Base-by-base conservation (phyloP, 2,888 invertebrate species). In the Frankliniella fusca region DNA sequence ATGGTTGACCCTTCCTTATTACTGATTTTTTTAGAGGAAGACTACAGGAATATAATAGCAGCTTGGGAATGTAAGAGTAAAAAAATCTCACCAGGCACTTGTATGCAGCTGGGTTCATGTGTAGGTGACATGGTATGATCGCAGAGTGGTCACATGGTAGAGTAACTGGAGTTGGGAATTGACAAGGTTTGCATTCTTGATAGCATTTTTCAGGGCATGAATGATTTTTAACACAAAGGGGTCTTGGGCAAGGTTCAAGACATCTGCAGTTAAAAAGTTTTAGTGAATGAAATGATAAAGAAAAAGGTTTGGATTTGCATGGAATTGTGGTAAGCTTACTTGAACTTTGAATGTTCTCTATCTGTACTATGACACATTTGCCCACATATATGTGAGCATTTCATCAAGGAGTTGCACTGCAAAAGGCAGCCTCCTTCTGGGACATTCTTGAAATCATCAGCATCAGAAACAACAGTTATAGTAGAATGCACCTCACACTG, bases 341-440 rank as follows among this genome's bases (percentile, higher is more conserved):
- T 70, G 8, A 8, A 7, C 7, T 70, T 70, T 23, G 3, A 9
- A 23, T 94, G 93, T 0, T 89, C 87, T 38, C 88, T 87, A 84
- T 93, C 92, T 81, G 88, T 87, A 2, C 89, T 87, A 85, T 94
- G 94, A 85, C 94, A 94, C 20, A 90, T 85, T 65, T 88, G 87
- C 0, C 87, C 87, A 87, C 94, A 94, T 3, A 84, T 85, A 86
- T 94, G 94, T 0, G 92, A 92, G 86, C 94, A 94, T 0, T 85
- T 82, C 80, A 93, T 86, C 5, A 86, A 86, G 70, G 85, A 85
- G 27, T 89, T 88, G 86, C 94, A 94, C 27, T 87, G 87, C 79
- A 86, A 83, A 50, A 86, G 86, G 86, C 94, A 94, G 0, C 94
- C 94, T 1, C 92, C 92, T 87, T 92, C 91, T 0, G 90, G 88